These are phyloP conservation scores for Macropus fuliginosus DNA, from an alignment of 2,797 vertebrate species.

Conservation along the genomic window DNA sequence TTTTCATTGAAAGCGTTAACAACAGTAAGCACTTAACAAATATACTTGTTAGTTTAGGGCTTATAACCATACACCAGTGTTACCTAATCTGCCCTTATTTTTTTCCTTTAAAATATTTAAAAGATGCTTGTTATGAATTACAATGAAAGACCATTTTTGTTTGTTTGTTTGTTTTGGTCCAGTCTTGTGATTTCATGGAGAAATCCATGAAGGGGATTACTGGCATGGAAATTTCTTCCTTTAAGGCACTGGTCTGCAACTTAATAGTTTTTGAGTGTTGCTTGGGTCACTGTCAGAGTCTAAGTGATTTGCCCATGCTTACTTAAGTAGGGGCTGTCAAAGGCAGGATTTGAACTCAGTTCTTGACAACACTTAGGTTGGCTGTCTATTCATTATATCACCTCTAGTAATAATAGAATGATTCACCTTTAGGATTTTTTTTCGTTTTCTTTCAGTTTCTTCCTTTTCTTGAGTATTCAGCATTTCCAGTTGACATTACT, in stretches of 20 bases:
- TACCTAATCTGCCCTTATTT: neutral
- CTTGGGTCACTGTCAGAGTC: neutral
- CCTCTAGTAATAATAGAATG: constrained; percentile 32
- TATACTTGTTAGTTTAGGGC: neutral
- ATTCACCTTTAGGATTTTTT: neutral
- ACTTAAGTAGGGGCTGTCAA: neutral
- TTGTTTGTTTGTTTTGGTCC: neutral
- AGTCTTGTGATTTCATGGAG: neutral
- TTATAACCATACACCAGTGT: neutral
- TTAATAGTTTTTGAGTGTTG: neutral
- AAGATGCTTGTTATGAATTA: constrained; percentile 12
- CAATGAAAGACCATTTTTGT: constrained; percentile 41
- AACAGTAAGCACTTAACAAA: neutral
- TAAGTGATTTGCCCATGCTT: neutral
- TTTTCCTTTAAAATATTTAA: neutral
- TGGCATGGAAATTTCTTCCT: neutral
- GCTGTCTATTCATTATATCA: neutral
- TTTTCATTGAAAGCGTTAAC: neutral
- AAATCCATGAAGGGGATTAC: neutral
- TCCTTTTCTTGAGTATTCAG: constrained; percentile 29
- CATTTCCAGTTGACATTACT: constrained; percentile 48
- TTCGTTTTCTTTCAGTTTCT: constrained; percentile 38
- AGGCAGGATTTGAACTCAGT: neutral
- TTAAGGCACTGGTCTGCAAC: neutral
- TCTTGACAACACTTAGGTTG: neutral